phyloP scores from a whole-genome alignment of 2,888 invertebrate species.

The Julus scandinavius region DNA sequence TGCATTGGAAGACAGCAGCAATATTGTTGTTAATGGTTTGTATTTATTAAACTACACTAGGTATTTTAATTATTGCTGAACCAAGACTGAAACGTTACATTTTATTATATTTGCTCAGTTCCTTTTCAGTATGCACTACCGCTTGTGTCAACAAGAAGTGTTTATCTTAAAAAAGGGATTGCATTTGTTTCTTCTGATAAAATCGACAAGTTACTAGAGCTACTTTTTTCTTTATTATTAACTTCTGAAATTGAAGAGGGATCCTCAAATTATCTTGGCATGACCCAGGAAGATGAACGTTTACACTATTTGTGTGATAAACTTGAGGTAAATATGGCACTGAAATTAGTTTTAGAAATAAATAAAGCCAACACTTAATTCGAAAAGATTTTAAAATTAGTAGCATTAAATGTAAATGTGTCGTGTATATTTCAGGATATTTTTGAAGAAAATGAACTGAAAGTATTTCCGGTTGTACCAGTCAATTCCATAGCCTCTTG shows the following conservation, averaged over 20 bases:
- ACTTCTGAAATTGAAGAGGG: not conserved
- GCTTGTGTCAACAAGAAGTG: slow-evolving; percentile 28
- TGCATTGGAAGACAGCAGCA: not conserved
- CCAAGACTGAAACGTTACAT: not conserved
- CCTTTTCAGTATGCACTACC: slow-evolving; percentile 37
- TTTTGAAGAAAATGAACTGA: not conserved
- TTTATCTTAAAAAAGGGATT: slow-evolving; percentile 10
- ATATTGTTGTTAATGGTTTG: slow-evolving; percentile 12
- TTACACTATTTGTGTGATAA: not conserved
- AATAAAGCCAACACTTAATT: no score
- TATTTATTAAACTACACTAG: not conserved
- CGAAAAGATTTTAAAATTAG: not conserved
- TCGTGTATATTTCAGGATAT: not conserved
- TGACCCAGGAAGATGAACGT: not conserved
- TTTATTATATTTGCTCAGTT: not conserved
- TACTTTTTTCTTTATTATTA: slow-evolving; percentile 11
- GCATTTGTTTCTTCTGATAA: slow-evolving; percentile 37
- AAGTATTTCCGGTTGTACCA: not conserved
- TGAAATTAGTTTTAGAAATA: no score
- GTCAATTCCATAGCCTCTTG: not conserved
- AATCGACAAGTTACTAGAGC: not conserved
- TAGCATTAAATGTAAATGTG: no score
- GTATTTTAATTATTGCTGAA: not conserved
- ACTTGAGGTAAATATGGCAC: not conserved
- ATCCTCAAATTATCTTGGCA: not conserved